Base-by-base conservation (phyloP, 2,888 invertebrate species). In the Pachycephus smyrnensis region DNA sequence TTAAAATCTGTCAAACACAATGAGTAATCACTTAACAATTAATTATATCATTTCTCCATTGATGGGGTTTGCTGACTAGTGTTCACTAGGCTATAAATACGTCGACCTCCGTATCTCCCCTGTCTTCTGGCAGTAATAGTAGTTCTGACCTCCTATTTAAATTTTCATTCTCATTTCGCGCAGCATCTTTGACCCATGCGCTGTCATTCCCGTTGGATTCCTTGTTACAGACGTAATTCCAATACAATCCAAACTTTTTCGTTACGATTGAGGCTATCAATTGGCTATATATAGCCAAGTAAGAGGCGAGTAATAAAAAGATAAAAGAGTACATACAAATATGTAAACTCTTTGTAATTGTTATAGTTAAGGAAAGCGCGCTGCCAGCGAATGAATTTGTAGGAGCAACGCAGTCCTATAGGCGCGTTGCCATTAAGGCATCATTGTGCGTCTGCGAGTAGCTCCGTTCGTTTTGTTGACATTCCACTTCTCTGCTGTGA, bases 401-500 rank as follows among this genome's bases (percentile, higher is more conserved):
- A 23, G 36, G 69, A 36, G 68, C 79, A 79, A 79, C 79, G 79
- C 79, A 55, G 73, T 37, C 79, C 37, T 75, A 68, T 15, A 73
- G 36, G 76, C 76, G 79, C 79, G 79, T 76, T 79, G 84, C 85
- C 85, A 85, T 81, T 84, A 88, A 89, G 88, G 89, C 89, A 88
- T 88, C 88, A 84, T 89, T 88, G 89, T 88, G 89, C 88, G 88
- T 88, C 83, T 85, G 84, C 80, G 71, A 71, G 71, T 33, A 33
- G 33, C 31, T 12, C 31, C 71, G 71, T 71, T 31, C 32, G 12
- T 33, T 23, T 32, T 15, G 12, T 71, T 31, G 12, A 33, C 71
- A 32, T 33, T 71, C 71, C 71, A 71, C 55, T 23, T 55, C 23
- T 55, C 55, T 23, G 23, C 55, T 55, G 23, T 55, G 55, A 55